Conservation (phyloP, 2,888 invertebrate genomes). For the Orchesella flavescens region DNA sequence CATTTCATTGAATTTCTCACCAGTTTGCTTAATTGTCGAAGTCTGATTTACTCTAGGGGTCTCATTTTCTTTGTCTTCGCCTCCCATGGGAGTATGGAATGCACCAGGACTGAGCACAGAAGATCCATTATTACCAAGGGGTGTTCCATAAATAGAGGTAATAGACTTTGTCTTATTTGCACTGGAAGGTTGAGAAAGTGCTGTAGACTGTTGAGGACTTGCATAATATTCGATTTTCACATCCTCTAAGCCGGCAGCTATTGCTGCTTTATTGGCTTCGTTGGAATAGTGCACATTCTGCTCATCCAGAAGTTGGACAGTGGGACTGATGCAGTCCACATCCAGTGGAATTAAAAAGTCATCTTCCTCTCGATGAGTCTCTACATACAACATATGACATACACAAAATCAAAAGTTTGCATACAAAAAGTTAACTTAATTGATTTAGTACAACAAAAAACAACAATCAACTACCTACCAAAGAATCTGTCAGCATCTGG, state of each 20-base stretch:
- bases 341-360: slow-evolving; percentile 64
- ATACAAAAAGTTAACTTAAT: too few relatives aligned
- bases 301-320: slow-evolving; percentile 50
- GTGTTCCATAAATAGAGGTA: slow-evolving; percentile 22
- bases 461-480: slow-evolving; percentile 55
- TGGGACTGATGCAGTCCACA: slow-evolving; percentile 48
- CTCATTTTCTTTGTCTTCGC: slow-evolving; percentile 52
- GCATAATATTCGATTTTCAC: slow-evolving; percentile 58
- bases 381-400: slow-evolving; percentile 37
- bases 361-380: slow-evolving; percentile 68
- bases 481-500: slow-evolving; percentile 67
- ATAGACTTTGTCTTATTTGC: slow-evolving; percentile 8
- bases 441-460: too few relatives aligned
- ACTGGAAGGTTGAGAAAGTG: slow-evolving; percentile 19
- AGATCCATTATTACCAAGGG: neutral
- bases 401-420: too few relatives aligned
- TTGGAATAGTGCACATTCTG: slow-evolving; percentile 24
- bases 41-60: neutral
- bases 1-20: neutral
- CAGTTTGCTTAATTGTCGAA: neutral
- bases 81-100: slow-evolving; percentile 57
- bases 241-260: slow-evolving; percentile 42
- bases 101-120: neutral
- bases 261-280: slow-evolving; percentile 40
- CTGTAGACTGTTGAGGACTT: slow-evolving; percentile 33